Conservation (phyloP, 2,888 invertebrate genomes). For the Drosophila sordidula region DNA sequence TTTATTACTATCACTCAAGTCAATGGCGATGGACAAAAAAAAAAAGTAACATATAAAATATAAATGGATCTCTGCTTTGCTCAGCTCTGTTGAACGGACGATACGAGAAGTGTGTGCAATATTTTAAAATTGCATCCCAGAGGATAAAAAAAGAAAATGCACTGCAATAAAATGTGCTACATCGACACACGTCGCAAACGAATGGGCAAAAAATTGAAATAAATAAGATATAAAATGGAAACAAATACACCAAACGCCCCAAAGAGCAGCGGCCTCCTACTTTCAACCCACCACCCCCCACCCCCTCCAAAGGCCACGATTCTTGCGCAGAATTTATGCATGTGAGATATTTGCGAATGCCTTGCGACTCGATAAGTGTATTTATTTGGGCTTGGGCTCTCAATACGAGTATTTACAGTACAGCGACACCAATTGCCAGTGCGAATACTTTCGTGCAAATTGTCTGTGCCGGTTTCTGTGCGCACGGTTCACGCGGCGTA, state of each 20-base stretch:
- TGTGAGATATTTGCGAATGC: slow-evolving; percentile 67
- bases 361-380: slow-evolving; percentile 71
- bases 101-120: slow-evolving; percentile 55
- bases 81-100: slow-evolving; percentile 20
- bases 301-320: slow-evolving; percentile 7
- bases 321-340: slow-evolving; percentile 67
- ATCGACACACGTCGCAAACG: slow-evolving; percentile 61
- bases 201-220: slow-evolving; percentile 76
- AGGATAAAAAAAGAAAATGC: slow-evolving; percentile 55
- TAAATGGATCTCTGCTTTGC: slow-evolving; percentile 45
- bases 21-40: slow-evolving; percentile 41
- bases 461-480: slow-evolving; percentile 13
- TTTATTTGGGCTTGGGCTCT: slow-evolving; percentile 66
- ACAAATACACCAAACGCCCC: slow-evolving; percentile 52
- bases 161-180: slow-evolving; percentile 71
- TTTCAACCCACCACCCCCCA: no score
- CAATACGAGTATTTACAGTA: slow-evolving; percentile 62
- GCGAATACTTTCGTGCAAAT: slow-evolving; percentile 15
- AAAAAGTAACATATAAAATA: slow-evolving; percentile 51
- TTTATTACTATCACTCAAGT: slow-evolving; percentile 77
- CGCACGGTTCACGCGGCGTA: slow-evolving; percentile 43
- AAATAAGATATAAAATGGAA: slow-evolving; percentile 75
- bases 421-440: slow-evolving; percentile 62
- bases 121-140: slow-evolving; percentile 76
- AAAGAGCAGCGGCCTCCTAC: background rate